A percentile compares a stretch with the other conserved stretches of the same genome.
Evolutionary conservation across 2,888 invertebrate genomes (phyloP).

Genomic region (Synergus umbraculus): DNA sequence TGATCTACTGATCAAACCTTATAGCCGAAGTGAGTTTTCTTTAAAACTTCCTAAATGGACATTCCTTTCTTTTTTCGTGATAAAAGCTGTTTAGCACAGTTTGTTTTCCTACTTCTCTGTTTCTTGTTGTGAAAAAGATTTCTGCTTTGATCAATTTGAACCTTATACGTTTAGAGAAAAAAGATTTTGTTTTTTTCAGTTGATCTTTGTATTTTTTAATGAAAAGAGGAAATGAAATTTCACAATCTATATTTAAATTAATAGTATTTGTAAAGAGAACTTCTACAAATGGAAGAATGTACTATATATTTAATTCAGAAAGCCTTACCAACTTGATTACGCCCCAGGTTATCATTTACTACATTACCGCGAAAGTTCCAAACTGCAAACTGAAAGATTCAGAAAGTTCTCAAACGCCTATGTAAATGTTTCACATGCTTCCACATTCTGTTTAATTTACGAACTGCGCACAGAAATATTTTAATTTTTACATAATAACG

Average conservation of each 20-base stretch:
- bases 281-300: not conserved
- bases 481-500: not conserved
- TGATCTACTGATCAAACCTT: not conserved
- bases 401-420: not conserved
- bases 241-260: not conserved
- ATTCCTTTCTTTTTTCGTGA: not conserved
- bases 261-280: not conserved
- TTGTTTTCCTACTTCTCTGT: not conserved
- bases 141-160: not conserved
- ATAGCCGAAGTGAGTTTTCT: not conserved
- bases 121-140: not conserved
- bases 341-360: conserved; percentile 24
- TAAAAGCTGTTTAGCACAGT: not conserved
- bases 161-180: not conserved
- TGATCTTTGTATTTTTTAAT: not conserved
- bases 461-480: not conserved
- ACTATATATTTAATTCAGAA: not conserved
- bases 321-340: not conserved
- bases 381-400: not conserved
- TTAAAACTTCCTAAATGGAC: not conserved
- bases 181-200: not conserved
- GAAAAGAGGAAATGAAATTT: not conserved
- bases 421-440: not conserved
- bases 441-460: not conserved
- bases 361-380: not conserved